Evolutionary conservation across 2,113 vertebrate species (phyloP).

Genomic region (Octodon degus): DNA sequence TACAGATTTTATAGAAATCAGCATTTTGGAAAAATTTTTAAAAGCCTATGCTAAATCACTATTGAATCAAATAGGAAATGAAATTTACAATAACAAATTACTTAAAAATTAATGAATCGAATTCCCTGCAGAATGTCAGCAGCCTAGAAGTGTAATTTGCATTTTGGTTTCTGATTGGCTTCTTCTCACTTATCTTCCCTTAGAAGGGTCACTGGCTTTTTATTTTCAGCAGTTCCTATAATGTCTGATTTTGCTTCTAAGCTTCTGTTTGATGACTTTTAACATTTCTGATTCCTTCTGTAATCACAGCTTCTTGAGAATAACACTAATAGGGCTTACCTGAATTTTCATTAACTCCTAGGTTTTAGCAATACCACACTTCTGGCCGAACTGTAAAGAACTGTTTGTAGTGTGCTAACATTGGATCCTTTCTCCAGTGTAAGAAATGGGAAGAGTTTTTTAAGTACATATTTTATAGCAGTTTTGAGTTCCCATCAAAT

Average conservation of each 20-base stretch:
- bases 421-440: neutral
- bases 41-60: neutral
- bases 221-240: neutral
- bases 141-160: neutral
- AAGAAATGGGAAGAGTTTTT: neutral
- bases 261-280: neutral
- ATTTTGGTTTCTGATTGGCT: neutral
- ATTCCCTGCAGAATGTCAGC: neutral
- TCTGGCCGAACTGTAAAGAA: neutral
- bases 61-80: neutral
- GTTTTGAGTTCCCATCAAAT: neutral
- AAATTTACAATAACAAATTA: neutral
- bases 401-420: neutral
- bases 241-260: neutral
- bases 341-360: no score
- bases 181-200: neutral
- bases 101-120: neutral
- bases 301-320: neutral
- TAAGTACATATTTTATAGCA: neutral
- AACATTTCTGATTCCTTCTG: neutral
- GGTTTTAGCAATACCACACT: neutral
- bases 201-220: neutral
- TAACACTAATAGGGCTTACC: neutral
- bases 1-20: neutral
- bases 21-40: neutral